A percentile compares a stretch with the other conserved stretches of the same genome.
phyloP scores from a whole-genome alignment of 2,888 invertebrate genomes.

The Aleiodes alternator region DNA sequence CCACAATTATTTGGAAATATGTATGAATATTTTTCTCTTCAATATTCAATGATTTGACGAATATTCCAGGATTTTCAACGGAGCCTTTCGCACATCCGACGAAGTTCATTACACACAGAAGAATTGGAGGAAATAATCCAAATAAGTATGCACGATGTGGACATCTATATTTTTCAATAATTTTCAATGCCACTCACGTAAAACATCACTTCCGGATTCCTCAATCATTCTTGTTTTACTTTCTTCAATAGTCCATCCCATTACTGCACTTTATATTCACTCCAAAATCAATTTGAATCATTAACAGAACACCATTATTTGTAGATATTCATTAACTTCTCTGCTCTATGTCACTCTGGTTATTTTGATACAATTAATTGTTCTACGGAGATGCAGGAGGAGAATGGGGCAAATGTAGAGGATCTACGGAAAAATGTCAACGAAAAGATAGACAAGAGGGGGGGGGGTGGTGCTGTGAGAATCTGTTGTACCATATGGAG shows the following conservation, averaged over 20 bases:
- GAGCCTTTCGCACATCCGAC: background rate
- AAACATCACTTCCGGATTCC: conserved; percentile 59
- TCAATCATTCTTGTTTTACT: conserved; percentile 49
- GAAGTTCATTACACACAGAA: conserved; percentile 38
- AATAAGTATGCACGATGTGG: background rate
- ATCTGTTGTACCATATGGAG: conserved; percentile 9
- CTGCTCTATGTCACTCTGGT: too few relatives aligned
- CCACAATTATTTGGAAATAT: conserved; percentile 9
- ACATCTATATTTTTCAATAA: conserved; percentile 2
- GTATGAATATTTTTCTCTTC: background rate
- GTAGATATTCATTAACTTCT: too few relatives aligned
- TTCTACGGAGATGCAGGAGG: too few relatives aligned
- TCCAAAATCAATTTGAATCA: too few relatives aligned
- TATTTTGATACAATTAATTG: too few relatives aligned
- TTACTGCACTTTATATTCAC: background rate
- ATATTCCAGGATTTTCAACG: too few relatives aligned
- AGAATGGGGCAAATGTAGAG: conserved; percentile 3
- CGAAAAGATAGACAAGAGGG: background rate
- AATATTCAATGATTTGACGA: too few relatives aligned
- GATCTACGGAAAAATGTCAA: conserved; percentile 8
- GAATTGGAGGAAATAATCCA: conserved; percentile 39
- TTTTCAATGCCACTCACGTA: conserved; percentile 51
- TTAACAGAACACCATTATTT: too few relatives aligned
- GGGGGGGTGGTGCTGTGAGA: background rate
- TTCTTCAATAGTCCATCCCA: background rate